Conservation (phyloP, 2,888 invertebrate genomes). For the Athalia cordata region DNA sequence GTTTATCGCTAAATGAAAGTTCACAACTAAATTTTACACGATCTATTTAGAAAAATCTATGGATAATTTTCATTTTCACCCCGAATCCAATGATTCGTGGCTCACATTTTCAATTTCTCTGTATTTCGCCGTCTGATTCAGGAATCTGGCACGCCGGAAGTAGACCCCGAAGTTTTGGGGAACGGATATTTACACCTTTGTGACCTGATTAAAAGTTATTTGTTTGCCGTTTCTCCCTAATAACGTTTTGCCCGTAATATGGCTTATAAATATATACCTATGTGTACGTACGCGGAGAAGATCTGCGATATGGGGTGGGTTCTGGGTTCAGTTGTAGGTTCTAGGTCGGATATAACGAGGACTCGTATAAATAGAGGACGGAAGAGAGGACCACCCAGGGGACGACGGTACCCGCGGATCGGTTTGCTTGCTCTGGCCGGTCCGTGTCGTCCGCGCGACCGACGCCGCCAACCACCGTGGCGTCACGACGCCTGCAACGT, state of each 20-base stretch:
- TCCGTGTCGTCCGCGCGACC: conserved; percentile 19
- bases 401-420: conserved; percentile 20
- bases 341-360: conserved; percentile 4
- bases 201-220: conserved; percentile 15
- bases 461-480: conserved; percentile 36
- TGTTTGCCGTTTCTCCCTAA: conserved; percentile 10
- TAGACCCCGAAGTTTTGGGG: background rate
- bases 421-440: conserved; percentile 33
- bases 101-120: background rate
- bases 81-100: background rate
- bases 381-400: conserved; percentile 36
- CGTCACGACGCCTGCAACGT: conserved; percentile 21
- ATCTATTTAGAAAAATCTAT: background rate
- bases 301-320: conserved; percentile 1
- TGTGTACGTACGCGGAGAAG: background rate
- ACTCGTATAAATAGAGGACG: conserved; percentile 39
- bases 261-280: background rate
- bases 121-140: too few relatives aligned
- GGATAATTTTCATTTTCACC: background rate
- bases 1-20: too few relatives aligned
- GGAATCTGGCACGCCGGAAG: too few relatives aligned
- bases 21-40: background rate
- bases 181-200: background rate
- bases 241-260: background rate
- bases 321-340: background rate